phyloP scores from a whole-genome alignment of 2,888 invertebrate genomes.

The Orthonevra nobilis region DNA sequence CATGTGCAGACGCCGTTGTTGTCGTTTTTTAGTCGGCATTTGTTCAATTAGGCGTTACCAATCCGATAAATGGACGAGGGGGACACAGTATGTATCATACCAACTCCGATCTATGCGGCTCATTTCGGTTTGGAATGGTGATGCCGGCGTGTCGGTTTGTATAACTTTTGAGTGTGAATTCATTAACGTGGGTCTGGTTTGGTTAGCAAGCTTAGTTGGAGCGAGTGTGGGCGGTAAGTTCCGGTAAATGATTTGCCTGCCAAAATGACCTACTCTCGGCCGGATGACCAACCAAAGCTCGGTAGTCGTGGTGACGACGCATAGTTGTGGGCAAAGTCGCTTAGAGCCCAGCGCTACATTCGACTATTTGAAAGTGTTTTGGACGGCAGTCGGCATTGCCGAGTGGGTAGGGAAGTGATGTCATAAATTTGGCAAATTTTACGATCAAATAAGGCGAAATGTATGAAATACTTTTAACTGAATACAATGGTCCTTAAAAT shows the following conservation, averaged over 20 bases:
- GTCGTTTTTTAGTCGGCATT: slow-evolving; percentile 37
- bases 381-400: neutral
- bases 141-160: slow-evolving; percentile 20
- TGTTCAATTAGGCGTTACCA: slow-evolving; percentile 42
- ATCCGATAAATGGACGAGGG: slow-evolving; percentile 48
- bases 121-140: slow-evolving; percentile 28
- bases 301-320: slow-evolving; percentile 53
- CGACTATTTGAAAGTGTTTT: slow-evolving; percentile 47
- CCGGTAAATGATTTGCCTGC: slow-evolving; percentile 56
- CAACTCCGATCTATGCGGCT: slow-evolving; percentile 41
- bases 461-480: too few relatives aligned
- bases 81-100: too few relatives aligned
- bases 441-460: too few relatives aligned
- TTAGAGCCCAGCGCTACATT: slow-evolving; percentile 37
- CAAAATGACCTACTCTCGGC: slow-evolving; percentile 56
- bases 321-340: slow-evolving; percentile 8
- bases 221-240: slow-evolving; percentile 46
- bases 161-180: slow-evolving; percentile 20
- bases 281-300: slow-evolving; percentile 7
- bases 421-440: neutral
- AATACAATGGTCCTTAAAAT: too few relatives aligned
- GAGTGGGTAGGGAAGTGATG: neutral
- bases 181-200: slow-evolving; percentile 15
- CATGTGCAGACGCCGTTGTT: neutral
- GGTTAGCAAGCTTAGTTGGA: slow-evolving; percentile 8